A percentile compares a stretch with the other conserved stretches of the same genome.
Conservation (phyloP, 2,113 vertebrate species). For the Eulemur rufifrons region DNA sequence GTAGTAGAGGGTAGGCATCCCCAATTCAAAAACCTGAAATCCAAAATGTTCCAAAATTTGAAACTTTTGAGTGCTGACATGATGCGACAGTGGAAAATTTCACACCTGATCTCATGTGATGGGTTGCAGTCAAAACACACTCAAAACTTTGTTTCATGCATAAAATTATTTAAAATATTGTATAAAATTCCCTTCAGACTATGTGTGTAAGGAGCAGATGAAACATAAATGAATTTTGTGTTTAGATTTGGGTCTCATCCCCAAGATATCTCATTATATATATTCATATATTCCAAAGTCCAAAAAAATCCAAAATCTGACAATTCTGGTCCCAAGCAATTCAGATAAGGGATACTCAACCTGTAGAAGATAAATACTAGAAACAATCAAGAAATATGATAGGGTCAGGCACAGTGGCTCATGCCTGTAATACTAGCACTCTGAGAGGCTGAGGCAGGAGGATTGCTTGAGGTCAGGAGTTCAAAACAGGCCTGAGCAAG, state of each 20-base stretch:
- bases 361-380: not conserved
- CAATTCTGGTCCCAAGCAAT: not conserved
- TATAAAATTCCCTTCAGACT: not conserved
- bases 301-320: not conserved
- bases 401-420: not conserved
- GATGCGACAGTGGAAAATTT: not conserved
- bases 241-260: not conserved
- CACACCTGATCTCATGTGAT: not conserved
- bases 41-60: not conserved
- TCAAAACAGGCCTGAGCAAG: too few relatives aligned
- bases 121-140: not conserved
- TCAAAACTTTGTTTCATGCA: not conserved
- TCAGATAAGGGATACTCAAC: not conserved
- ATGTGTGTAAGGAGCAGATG: not conserved
- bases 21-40: not conserved
- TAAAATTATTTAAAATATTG: not conserved
- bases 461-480: too few relatives aligned
- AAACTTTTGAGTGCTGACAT: not conserved
- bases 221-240: not conserved
- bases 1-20: not conserved
- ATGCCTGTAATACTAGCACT: too few relatives aligned
- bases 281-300: not conserved
- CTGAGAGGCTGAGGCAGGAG: too few relatives aligned
- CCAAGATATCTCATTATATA: not conserved
- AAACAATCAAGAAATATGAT: not conserved